Conservation (phyloP, 2,113 vertebrate genomes). For the Raja brachyura region DNA sequence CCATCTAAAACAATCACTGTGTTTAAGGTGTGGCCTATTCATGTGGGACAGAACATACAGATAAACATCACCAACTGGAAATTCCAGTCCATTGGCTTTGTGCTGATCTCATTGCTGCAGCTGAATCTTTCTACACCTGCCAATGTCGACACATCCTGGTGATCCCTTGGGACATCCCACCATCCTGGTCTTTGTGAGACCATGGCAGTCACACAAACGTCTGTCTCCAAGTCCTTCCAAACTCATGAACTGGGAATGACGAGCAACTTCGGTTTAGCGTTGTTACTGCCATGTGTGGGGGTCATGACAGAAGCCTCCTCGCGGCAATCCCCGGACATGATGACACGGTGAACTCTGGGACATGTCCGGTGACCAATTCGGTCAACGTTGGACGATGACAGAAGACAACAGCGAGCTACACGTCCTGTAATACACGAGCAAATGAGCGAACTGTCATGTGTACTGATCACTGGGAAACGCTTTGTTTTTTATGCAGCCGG, state of each 20-base stretch:
- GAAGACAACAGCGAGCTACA: too few species aligned
- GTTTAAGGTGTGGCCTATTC: background rate
- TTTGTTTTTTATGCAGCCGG: too few species aligned
- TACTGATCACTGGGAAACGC: too few species aligned
- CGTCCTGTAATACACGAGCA: too few species aligned
- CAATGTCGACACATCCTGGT: background rate
- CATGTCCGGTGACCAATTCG: too few species aligned
- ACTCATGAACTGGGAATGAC: background rate
- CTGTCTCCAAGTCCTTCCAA: background rate
- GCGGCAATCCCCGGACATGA: too few species aligned
- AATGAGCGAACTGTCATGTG: too few species aligned
- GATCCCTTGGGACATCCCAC: background rate
- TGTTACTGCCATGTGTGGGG: too few species aligned
- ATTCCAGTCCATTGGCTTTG: background rate
- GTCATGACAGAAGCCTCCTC: too few species aligned
- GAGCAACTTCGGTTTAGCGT: too few species aligned
- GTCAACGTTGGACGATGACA: too few species aligned
- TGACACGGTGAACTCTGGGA: too few species aligned
- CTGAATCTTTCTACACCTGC: background rate
- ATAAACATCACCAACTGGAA: background rate
- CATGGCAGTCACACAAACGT: background rate
- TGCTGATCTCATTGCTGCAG: background rate
- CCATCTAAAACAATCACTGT: background rate
- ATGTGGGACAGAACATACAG: background rate
- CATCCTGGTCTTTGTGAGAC: background rate